Base-by-base conservation (phyloP, 2,797 vertebrate species). In the Peromyscus aztecus region DNA sequence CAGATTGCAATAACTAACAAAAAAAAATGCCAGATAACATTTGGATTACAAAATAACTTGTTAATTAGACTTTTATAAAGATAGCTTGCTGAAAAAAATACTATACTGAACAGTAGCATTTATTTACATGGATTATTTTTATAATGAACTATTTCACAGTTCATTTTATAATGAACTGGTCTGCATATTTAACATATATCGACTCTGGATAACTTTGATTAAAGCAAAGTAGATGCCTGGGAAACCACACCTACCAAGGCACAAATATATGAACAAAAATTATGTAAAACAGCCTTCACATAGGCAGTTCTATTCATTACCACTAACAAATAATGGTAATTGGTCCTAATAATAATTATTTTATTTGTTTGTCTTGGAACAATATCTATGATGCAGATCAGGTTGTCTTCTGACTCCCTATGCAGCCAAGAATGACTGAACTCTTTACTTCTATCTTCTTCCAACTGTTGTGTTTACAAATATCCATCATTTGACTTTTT, bases 171-270 rank as follows among this genome's bases (percentile, higher is more conserved):
- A 40, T 80, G 10, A 90, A 80, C 52, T 90, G 82, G 89, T 94
- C 75, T 78, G 9, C 17, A 67, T 46, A 34, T 82, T 91, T 69
- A 65, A 14, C 37, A 16, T 2, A 90, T 75, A 88, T 82, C 76
- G 43, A 83, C 14, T 82, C 77, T 71, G 63, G 52, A 55, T 87
- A 9, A 76, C 49, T 80, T 14, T 80, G 40, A 80, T 34, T 16
- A 92, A 92, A 83, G 21, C 2, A 77, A 89, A 89, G n/a, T n/a
- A 80, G 63, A 92, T 88, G 31, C n/a, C n/a, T 71, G 29, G 52
- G 75, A 95, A 93, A 21, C 6, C 0, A 75, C 12, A 67, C 5
- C 16, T 37, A 27, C n/a, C 21, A 82, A 91, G 40, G 1, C 10
- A 49, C 3, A 80, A 46, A 82, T 37, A 37, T 75, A 6, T 65